Conservation (phyloP, 2,113 vertebrate species). For the Entelurus aequoreus region DNA sequence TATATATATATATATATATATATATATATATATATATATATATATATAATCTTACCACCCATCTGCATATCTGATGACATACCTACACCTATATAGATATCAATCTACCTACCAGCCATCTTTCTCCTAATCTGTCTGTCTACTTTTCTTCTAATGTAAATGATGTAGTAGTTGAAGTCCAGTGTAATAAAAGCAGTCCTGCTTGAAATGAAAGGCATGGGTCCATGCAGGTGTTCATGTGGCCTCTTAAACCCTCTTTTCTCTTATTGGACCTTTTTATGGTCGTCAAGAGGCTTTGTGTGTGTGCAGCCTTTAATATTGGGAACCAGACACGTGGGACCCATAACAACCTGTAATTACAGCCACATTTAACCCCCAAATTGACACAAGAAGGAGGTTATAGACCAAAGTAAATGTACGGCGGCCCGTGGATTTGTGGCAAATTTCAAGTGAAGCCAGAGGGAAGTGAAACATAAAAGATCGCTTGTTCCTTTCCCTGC, state of each 20-base stretch:
- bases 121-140: not conserved
- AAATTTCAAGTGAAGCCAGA: conserved; percentile 38
- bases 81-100: no score
- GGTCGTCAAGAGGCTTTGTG: conserved; percentile 61
- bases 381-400: conserved; percentile 30
- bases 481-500: conserved; percentile 33
- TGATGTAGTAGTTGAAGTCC: conserved; percentile 4
- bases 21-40: no score
- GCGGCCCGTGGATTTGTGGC: conserved; percentile 24
- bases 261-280: conserved; percentile 60
- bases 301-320: conserved; percentile 65
- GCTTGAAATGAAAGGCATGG: not conserved
- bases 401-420: conserved; percentile 38
- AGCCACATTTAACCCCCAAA: conserved; percentile 48
- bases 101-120: not conserved
- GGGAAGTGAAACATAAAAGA: conserved; percentile 37
- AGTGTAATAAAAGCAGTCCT: conserved; percentile 1
- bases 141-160: not conserved
- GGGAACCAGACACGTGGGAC: conserved; percentile 61
- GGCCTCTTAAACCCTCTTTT: conserved; percentile 18
- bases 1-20: no score
- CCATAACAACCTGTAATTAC: conserved; percentile 60
- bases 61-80: no score
- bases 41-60: no score
- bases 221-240: not conserved